A percentile compares a stretch with the other conserved stretches of the same genome.
Evolutionary conservation across 2,888 invertebrate genomes (phyloP).

Genomic region (Lamellibrachia columna): DNA sequence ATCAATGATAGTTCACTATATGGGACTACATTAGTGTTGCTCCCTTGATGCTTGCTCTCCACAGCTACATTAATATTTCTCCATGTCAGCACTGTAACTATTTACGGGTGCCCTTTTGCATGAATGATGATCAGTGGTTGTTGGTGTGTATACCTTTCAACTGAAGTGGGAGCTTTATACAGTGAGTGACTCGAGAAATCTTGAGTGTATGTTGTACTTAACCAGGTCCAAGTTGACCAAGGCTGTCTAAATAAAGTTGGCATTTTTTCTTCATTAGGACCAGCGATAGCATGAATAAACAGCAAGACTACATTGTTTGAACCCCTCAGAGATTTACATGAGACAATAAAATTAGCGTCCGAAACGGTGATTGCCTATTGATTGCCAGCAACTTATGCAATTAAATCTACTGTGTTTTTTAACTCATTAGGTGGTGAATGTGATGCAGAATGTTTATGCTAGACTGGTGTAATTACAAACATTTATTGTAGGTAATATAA

Average conservation of each 20-base stretch:
- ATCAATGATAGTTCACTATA: slow-evolving; percentile 5
- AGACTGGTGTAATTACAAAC: not conserved
- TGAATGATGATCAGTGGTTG: not conserved
- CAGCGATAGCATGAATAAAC: not conserved
- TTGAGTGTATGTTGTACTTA: not conserved
- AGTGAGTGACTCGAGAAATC: not conserved
- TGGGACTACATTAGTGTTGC: not conserved
- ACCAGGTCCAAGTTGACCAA: not conserved
- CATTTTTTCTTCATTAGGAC: not conserved
- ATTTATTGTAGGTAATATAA: not conserved
- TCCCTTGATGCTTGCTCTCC: not conserved
- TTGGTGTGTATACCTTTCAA: not conserved
- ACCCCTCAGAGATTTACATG: not conserved
- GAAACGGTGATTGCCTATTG: not conserved
- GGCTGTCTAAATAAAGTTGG: not conserved
- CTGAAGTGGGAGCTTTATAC: not conserved
- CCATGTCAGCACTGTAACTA: not conserved
- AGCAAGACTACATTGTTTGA: not conserved
- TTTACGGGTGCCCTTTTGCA: not conserved
- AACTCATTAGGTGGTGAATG: not conserved
- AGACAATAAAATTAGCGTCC: not conserved
- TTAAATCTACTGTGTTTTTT: not conserved
- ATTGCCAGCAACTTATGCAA: not conserved
- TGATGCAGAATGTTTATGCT: not conserved
- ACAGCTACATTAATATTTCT: not conserved